Evolutionary conservation across 2,797 vertebrate genomes (phyloP).

Genomic region (Malurus splendens): DNA sequence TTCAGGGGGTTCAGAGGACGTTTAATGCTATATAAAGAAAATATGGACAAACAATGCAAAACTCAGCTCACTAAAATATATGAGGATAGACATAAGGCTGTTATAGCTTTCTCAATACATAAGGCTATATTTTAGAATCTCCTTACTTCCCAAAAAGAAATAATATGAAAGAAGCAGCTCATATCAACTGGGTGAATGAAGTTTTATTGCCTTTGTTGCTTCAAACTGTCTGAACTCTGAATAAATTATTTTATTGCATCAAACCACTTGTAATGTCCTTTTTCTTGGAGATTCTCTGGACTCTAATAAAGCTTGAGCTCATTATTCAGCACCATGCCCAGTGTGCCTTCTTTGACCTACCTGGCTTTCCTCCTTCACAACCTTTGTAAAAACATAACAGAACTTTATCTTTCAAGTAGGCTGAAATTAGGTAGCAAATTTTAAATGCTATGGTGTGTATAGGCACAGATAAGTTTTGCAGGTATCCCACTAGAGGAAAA

Average conservation of each 20-base stretch:
- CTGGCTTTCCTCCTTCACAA: neutral
- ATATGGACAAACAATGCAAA: neutral
- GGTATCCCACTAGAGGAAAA: neutral
- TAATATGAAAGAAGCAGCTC: neutral
- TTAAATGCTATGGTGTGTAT: neutral
- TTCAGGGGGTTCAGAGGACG: neutral
- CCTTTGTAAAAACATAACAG: neutral
- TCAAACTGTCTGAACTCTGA: neutral
- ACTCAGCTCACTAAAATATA: neutral
- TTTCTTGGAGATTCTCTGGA: neutral
- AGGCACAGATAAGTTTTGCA: neutral
- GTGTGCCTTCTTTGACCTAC: neutral
- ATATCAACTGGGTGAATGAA: neutral
- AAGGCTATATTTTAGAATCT: neutral
- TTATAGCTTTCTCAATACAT: neutral
- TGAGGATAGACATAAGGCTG: neutral
- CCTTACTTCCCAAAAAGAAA: neutral
- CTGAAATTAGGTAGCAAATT: neutral
- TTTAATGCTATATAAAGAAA: neutral
- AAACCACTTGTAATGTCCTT: neutral
- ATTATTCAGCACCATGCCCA: neutral
- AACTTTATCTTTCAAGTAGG: neutral
- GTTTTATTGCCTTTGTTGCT: neutral
- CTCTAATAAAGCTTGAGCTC: neutral
- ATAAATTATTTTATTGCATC: neutral